Percentiles rank a stretch among this genome's conserved stretches.
phyloP scores from a whole-genome alignment of 2,797 vertebrate species.

The Tangara arthus region DNA sequence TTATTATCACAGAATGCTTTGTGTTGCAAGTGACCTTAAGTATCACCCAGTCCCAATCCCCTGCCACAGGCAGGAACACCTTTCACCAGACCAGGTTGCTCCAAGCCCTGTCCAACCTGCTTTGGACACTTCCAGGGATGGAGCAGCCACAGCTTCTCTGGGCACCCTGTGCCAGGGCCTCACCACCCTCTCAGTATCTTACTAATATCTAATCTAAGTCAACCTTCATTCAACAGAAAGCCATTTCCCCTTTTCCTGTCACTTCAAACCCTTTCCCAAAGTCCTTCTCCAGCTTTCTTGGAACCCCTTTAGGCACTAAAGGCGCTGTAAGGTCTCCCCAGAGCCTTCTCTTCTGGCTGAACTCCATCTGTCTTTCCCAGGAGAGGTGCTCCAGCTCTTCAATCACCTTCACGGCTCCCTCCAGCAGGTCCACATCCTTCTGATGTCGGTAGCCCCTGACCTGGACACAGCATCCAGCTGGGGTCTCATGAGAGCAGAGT shows the following conservation, averaged over 20 bases:
- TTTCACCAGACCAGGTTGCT: rapidly evolving
- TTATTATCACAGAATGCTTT: rapidly evolving
- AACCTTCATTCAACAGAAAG: not conserved
- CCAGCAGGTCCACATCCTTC: not conserved
- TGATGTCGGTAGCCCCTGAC: no score
- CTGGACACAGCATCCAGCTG: rapidly evolving
- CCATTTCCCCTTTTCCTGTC: not conserved
- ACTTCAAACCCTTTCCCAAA: not conserved
- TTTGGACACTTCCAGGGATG: not conserved
- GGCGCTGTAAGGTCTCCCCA: not conserved
- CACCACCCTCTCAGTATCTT: not conserved
- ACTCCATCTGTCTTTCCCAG: not conserved
- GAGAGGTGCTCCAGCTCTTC: not conserved
- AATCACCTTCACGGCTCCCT: not conserved
- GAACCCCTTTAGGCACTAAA: not conserved
- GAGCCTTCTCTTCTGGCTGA: not conserved
- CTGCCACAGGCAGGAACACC: not conserved
- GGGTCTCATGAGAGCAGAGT: no score
- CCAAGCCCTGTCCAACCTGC: not conserved
- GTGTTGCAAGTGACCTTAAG: not conserved
- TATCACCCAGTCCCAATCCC: not conserved
- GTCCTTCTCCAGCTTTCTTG: not conserved
- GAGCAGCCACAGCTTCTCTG: not conserved
- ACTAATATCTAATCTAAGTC: not conserved
- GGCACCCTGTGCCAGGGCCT: not conserved